Evolutionary conservation across 2,797 vertebrate species (phyloP).

Genomic region (Enteromius viviparus): DNA sequence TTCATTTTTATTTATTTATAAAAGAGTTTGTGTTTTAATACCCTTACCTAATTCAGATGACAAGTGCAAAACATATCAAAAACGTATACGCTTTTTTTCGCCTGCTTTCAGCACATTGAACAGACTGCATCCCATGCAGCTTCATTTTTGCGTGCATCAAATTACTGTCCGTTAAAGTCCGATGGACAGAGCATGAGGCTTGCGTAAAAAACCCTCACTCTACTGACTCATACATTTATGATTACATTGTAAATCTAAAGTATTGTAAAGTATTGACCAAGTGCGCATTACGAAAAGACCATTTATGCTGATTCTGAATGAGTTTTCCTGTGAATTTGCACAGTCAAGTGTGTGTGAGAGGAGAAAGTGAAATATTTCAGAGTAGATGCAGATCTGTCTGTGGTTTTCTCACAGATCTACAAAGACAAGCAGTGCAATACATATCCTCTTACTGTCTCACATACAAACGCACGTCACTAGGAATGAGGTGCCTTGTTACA

Average conservation of each 20-base stretch:
- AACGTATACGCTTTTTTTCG: neutral
- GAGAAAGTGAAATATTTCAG: conserved; percentile 45
- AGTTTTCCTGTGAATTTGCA: conserved; percentile 10
- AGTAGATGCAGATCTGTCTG: conserved; percentile 52
- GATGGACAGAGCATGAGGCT: neutral
- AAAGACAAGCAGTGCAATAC: conserved; percentile 41
- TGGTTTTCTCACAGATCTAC: conserved; percentile 55
- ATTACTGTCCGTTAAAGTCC: neutral
- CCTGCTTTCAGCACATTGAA: neutral
- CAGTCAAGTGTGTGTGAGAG: neutral
- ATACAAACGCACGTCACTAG: conserved; percentile 60
- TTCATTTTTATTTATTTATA: neutral
- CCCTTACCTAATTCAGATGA: neutral
- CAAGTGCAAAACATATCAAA: neutral
- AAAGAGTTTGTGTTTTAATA: no score
- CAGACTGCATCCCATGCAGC: neutral
- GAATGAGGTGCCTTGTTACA: conserved; percentile 63
- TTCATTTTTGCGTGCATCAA: neutral
- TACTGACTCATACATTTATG: neutral
- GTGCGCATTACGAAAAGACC: neutral
- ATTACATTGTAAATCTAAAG: neutral
- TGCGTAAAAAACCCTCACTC: neutral
- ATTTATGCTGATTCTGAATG: neutral
- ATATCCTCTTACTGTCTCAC: conserved; percentile 58
- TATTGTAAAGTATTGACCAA: neutral